These are phyloP conservation scores for Tauraco erythrolophus DNA, from an alignment of 2,113 vertebrate species.

Conservation along the genomic window DNA sequence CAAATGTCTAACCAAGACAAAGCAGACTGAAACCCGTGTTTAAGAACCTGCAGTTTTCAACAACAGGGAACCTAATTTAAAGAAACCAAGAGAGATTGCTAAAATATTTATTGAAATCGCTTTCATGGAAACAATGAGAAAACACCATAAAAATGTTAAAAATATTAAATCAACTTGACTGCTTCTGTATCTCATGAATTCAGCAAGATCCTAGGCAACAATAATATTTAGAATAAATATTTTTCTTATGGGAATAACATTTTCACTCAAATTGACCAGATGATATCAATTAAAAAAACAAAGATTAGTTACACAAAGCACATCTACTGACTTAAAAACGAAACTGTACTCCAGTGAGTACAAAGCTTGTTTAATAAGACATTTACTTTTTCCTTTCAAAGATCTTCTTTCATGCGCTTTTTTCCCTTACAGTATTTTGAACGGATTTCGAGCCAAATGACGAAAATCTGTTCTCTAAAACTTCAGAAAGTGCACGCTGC, in stretches of 20 bases:
- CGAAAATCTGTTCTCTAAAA: not conserved
- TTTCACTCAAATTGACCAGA: constrained; percentile 59
- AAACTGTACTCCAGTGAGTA: not conserved
- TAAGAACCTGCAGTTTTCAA: not conserved
- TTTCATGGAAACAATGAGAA: constrained; percentile 66
- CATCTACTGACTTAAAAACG: not conserved
- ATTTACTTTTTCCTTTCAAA: not conserved
- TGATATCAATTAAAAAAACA: constrained; percentile 46
- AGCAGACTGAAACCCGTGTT: not conserved
- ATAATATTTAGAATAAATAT: constrained; percentile 69
- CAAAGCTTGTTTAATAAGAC: not conserved
- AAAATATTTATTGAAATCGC: constrained; percentile 45
- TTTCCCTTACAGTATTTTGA: not conserved
- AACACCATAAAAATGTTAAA: constrained; percentile 34
- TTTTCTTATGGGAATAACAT: constrained; percentile 49
- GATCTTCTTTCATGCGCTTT: not conserved
- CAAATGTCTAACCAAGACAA: not conserved
- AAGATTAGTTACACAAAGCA: constrained; percentile 34
- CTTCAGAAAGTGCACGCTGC: not conserved
- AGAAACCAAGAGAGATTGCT: constrained; percentile 30
- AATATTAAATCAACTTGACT: constrained; percentile 43
- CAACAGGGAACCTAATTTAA: constrained; percentile 37
- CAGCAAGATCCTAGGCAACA: constrained; percentile 66
- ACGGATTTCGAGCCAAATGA: not conserved
- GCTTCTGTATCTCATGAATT: constrained; percentile 49